Conservation (phyloP, 2,888 invertebrate species). For the Stegophylla sp. region DNA sequence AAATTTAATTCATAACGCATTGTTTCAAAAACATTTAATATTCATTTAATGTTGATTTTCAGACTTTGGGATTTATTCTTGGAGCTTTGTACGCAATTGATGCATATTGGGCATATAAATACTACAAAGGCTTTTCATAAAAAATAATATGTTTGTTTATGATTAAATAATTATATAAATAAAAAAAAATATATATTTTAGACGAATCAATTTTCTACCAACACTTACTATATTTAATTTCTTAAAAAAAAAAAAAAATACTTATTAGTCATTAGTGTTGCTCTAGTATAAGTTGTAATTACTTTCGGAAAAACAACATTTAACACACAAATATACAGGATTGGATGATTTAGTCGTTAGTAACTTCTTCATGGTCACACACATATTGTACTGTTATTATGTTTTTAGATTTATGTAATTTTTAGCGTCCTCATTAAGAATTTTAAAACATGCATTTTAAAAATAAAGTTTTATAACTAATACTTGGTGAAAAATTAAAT, state of each 20-base stretch:
- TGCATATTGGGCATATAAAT: constrained; percentile 76
- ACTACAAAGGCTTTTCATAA: constrained; percentile 61
- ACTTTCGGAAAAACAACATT: constrained; percentile 53
- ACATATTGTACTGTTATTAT: constrained; percentile 95
- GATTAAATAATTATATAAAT: constrained; percentile 32
- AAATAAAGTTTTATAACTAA: constrained; percentile 67
- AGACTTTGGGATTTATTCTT: constrained; percentile 81
- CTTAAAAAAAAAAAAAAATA: constrained; percentile 48
- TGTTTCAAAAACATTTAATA: constrained; percentile 1
- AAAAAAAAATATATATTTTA: constrained; percentile 26
- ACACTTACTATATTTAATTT: constrained; percentile 55
- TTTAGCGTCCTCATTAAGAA: constrained; percentile 95
- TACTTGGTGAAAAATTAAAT: constrained; percentile 18
- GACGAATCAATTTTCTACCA: constrained; percentile 27
- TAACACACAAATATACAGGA: constrained; percentile 29
- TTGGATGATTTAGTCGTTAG: constrained; percentile 76
- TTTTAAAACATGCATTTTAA: constrained; percentile 80
- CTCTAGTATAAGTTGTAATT: constrained; percentile 45
- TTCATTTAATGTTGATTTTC: constrained; percentile 63
- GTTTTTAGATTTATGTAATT: constrained; percentile 85
- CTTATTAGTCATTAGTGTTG: constrained; percentile 46
- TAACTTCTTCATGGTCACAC: constrained; percentile 91
- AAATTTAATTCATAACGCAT: constrained; percentile 10
- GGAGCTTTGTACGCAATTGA: constrained; percentile 81
- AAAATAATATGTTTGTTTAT: constrained; percentile 21